Evolutionary conservation across 1,140 invertebrate genomes (phyloP), one percentile per base, ranked within the genome.

Genomic region (Anastatus disparis): DNA sequence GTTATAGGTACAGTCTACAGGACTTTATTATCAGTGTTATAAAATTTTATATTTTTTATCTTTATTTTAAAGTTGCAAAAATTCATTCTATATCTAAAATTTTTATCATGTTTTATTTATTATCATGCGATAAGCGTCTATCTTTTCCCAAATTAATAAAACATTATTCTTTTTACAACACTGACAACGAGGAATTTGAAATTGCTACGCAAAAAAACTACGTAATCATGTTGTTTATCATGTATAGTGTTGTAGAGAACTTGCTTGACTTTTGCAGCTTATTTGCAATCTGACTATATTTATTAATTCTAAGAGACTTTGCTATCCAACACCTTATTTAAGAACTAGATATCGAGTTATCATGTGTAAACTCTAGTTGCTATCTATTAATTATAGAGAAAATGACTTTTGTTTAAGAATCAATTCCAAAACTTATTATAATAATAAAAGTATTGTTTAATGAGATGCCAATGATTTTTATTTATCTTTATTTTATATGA

Each of bases 111-210:
- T 44, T 44, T 3, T 3, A 9, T 44, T 20, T 22, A 4, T 20
- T 48, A 48, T 48, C 7, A 22, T 2, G 10, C 46, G 17, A 2
- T 3, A 48, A 20, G 9, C 17, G 17, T 22, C 10, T 13, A 48
- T 20, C 3, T 48, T n/a, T n/a, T n/a, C n/a, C n/a, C n/a, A n/a
- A n/a, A n/a, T n/a, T n/a, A n/a, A n/a, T n/a, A n/a, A n/a, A n/a
- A n/a, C n/a, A n/a, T 48, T 20, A 20, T 20, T 4, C 22, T 20
- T 20, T 56, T 59, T 59, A 59, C 56, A 59, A 22, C 56, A 59
- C 56, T 59, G 35, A 2, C 29, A 42, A 59, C n/a, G 38, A 42
- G 12, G 12, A 26, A 42, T 17, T 3, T 9, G 13, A 56, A 59
- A 59, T 2, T 42, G 22, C 6, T 59, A 13, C 17, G 2, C 12